phyloP scores from a whole-genome alignment of 2,113 vertebrate genomes.

The Platichthys flesus region DNA sequence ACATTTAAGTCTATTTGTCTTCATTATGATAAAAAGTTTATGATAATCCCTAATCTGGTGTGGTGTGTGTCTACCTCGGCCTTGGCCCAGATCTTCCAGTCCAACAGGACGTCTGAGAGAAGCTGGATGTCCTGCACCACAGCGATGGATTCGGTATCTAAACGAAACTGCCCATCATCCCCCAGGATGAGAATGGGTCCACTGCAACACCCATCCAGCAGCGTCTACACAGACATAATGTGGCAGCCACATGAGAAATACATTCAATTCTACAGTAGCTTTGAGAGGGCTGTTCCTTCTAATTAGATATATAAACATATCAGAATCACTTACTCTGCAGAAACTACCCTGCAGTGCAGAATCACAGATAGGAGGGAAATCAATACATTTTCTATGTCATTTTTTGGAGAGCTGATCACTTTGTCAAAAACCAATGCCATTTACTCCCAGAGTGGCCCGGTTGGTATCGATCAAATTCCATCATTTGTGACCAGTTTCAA shows the following conservation, averaged over 20 bases:
- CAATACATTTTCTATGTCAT: not conserved
- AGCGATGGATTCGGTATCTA: slow-evolving; percentile 87
- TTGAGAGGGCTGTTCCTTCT: not conserved
- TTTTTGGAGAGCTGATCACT: slow-evolving; percentile 38
- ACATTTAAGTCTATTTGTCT: no score
- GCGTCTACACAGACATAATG: slow-evolving; percentile 79
- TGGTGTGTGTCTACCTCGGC: slow-evolving; percentile 66
- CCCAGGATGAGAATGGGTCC: slow-evolving; percentile 85
- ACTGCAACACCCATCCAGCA: slow-evolving; percentile 93
- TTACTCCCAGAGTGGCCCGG: slow-evolving; percentile 29
- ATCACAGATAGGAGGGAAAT: no score
- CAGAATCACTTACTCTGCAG: slow-evolving; percentile 18
- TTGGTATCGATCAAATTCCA: slow-evolving; percentile 57
- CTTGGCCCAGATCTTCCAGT: slow-evolving; percentile 98
- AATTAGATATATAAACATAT: slow-evolving; percentile 23
- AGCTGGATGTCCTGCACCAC: slow-evolving; percentile 92
- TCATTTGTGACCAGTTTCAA: slow-evolving; percentile 50
- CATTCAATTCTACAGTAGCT: not conserved
- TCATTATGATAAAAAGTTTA: not conserved
- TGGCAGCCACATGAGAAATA: slow-evolving; percentile 17
- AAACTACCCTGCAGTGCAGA: not conserved
- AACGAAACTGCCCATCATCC: slow-evolving; percentile 86
- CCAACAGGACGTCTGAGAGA: slow-evolving; percentile 90
- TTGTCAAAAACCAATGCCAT: slow-evolving; percentile 39
- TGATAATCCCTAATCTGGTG: not conserved